Evolutionary conservation across 2,113 vertebrate genomes (phyloP).

Genomic region (Nyctibius bracteatus): DNA sequence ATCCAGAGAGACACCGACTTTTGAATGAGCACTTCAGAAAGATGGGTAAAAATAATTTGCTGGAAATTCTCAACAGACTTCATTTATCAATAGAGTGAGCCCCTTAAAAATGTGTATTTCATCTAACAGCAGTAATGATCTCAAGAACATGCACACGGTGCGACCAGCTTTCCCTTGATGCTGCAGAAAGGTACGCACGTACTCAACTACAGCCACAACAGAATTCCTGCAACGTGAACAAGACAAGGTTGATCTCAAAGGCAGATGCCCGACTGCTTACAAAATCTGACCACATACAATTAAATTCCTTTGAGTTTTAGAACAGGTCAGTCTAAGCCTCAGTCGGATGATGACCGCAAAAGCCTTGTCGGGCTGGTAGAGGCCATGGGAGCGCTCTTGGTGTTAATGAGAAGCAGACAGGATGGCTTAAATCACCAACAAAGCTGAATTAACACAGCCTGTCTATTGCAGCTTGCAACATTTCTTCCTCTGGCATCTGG

Average conservation of each 20-base stretch:
- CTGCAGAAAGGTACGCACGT: not conserved
- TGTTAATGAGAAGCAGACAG: not conserved
- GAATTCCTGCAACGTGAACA: not conserved
- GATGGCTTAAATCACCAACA: not conserved
- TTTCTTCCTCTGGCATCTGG: not conserved
- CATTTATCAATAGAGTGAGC: not conserved
- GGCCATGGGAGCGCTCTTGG: not conserved
- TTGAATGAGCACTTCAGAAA: not conserved
- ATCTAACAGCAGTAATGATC: not conserved
- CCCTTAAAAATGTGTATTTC: not conserved
- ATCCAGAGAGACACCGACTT: conserved; percentile 31
- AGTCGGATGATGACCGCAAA: rapidly evolving
- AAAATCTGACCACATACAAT: not conserved
- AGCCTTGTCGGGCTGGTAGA: not conserved
- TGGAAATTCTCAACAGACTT: not conserved
- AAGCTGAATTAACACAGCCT: not conserved
- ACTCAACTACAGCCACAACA: not conserved
- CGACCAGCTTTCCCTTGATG: not conserved
- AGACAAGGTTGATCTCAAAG: not conserved
- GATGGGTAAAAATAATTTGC: not conserved
- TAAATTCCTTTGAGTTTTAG: not conserved
- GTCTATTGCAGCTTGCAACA: not conserved
- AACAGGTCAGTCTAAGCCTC: not conserved
- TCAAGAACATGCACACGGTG: rapidly evolving
- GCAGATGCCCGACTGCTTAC: not conserved